Conservation (phyloP, 2,797 vertebrate species). For the Graptemys geographica region DNA sequence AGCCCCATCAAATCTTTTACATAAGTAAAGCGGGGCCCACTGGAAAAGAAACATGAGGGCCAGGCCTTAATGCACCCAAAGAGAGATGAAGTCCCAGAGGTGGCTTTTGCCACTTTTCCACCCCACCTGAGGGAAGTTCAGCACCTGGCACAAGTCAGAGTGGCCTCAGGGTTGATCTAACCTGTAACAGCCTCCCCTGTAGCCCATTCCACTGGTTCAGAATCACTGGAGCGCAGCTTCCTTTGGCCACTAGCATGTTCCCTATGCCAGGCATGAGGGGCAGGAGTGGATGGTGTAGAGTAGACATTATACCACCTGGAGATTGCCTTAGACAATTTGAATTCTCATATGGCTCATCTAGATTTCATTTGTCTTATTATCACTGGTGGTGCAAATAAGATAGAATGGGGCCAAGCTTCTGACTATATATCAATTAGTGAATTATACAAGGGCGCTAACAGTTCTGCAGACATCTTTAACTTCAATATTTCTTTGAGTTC, state of each 20-base stretch:
- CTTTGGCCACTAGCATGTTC: not conserved
- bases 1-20: not conserved
- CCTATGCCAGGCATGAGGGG: not conserved
- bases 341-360: not conserved
- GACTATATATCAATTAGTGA: not conserved
- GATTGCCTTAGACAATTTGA: not conserved
- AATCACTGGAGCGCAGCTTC: not conserved
- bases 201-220: not conserved
- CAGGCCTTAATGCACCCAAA: not conserved
- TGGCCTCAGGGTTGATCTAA: not conserved
- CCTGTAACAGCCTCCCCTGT: not conserved
- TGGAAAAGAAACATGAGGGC: not conserved
- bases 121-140: not conserved
- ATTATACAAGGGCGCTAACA: not conserved
- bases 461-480: not conserved
- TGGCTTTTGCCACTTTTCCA: not conserved
- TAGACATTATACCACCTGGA: not conserved
- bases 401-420: not conserved
- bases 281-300: not conserved
- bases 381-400: not conserved
- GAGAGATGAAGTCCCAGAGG: not conserved
- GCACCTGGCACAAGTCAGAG: not conserved
- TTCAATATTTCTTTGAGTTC: not conserved
- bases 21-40: not conserved
- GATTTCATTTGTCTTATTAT: not conserved